Evolutionary conservation across 2,797 vertebrate genomes (phyloP).

Genomic region (Amazonetta brasiliensis): DNA sequence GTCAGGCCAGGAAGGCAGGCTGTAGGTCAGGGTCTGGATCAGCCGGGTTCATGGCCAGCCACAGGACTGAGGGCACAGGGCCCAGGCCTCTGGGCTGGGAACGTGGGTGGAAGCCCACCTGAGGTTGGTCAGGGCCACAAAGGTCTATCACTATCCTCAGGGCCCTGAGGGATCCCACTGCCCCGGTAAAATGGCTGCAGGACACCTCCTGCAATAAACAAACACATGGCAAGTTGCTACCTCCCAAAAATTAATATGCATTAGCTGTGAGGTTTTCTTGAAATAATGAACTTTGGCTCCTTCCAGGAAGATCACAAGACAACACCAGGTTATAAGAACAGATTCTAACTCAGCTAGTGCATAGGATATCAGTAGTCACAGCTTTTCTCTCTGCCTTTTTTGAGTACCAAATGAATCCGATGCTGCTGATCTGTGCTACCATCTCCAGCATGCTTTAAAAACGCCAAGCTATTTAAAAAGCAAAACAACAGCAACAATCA

Average conservation of each 20-base stretch:
- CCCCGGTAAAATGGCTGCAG: background rate
- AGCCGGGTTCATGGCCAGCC: fast-evolving
- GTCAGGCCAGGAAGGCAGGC: background rate
- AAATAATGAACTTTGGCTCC: background rate
- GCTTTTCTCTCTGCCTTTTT: background rate
- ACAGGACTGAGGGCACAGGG: background rate
- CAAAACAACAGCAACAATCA: constrained; percentile 17
- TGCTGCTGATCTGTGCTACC: background rate
- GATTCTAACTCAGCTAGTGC: background rate
- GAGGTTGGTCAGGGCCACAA: background rate
- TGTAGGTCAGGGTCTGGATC: background rate
- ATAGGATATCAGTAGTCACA: background rate
- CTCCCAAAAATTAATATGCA: background rate
- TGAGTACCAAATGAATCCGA: background rate
- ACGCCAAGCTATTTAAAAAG: constrained; percentile 34
- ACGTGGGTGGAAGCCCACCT: fast-evolving
- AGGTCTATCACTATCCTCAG: background rate
- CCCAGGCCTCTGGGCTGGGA: too few relatives aligned
- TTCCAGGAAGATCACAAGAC: background rate
- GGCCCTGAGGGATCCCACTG: background rate
- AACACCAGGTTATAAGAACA: background rate
- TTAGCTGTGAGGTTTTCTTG: background rate
- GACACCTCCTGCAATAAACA: background rate
- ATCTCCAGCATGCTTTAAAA: background rate
- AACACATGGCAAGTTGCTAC: background rate